These are phyloP conservation scores for Trilocha varians DNA, from an alignment of 2,888 invertebrate species.

Conservation along the genomic window DNA sequence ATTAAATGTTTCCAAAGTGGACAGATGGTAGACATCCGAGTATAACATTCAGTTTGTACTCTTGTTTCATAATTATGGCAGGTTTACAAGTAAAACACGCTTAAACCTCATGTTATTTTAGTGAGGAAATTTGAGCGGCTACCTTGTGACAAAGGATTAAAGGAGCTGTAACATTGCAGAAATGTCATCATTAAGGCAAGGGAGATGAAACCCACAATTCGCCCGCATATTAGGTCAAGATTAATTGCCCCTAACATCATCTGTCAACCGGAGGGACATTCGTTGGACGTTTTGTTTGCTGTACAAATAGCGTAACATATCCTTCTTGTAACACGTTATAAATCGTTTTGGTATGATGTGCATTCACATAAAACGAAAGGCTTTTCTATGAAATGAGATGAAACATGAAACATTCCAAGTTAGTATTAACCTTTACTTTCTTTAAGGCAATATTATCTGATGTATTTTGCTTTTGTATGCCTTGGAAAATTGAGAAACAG, in stretches of 20 bases:
- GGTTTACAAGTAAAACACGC: not conserved
- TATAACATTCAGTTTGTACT: slow-evolving; percentile 17
- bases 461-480: too few species aligned
- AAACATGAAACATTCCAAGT: not conserved
- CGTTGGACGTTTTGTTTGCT: slow-evolving; percentile 55
- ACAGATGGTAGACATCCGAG: slow-evolving; percentile 17
- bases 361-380: not conserved
- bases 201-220: slow-evolving; percentile 45
- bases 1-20: slow-evolving; percentile 31
- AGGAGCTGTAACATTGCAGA: slow-evolving; percentile 17
- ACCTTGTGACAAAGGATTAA: slow-evolving; percentile 11
- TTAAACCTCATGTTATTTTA: not conserved
- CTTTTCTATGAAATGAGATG: not conserved
- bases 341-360: slow-evolving; percentile 15
- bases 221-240: slow-evolving; percentile 67
- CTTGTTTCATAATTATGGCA: not conserved
- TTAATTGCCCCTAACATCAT: slow-evolving; percentile 67
- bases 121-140: slow-evolving; percentile 1
- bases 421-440: too few species aligned
- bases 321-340: slow-evolving; percentile 38
- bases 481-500: too few species aligned
- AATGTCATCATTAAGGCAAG: slow-evolving; percentile 43
- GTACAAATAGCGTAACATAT: slow-evolving; percentile 51
- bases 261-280: slow-evolving; percentile 57
- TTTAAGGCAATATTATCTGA: too few species aligned